Conservation (phyloP, 2,888 invertebrate species). For the Hemicrepidius hirtus region DNA sequence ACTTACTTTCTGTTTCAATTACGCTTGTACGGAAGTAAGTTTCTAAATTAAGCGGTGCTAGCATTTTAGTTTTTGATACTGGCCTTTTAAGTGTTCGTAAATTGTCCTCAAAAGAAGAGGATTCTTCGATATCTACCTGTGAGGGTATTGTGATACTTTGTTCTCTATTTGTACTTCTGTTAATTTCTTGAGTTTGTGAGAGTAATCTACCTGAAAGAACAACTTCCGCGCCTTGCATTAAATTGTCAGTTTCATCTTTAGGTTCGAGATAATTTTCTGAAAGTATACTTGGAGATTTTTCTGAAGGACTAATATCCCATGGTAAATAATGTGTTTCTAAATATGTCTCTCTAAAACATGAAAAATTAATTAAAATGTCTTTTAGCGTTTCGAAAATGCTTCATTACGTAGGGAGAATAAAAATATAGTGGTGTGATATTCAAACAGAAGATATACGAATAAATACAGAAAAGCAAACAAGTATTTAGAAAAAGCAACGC, state of each 20-base stretch:
- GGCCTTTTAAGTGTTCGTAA: slow-evolving; percentile 28
- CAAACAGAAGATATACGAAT: too few species aligned
- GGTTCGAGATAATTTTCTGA: too few species aligned
- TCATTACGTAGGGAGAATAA: background rate
- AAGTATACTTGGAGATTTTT: background rate
- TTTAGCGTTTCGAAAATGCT: background rate
- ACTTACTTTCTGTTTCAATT: too few species aligned
- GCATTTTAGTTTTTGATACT: slow-evolving; percentile 7
- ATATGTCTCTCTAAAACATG: slow-evolving; percentile 21
- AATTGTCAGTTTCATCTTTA: too few species aligned
- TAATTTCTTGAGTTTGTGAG: too few species aligned
- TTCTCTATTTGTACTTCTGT: background rate
- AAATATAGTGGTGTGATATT: too few species aligned
- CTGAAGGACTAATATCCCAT: background rate
- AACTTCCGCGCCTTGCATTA: too few species aligned
- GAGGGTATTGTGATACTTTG: background rate
- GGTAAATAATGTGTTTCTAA: slow-evolving; percentile 24
- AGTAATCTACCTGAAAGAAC: too few species aligned
- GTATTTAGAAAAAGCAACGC: too few species aligned
- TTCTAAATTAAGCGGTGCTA: slow-evolving; percentile 30
- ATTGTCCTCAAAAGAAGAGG: background rate
- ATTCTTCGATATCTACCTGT: background rate
- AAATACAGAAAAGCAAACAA: too few species aligned
- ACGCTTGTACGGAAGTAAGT: background rate
- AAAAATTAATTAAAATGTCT: background rate